A percentile compares a stretch with the other conserved stretches of the same genome.
Conservation (phyloP, 2,888 invertebrate species). For the Xestia sexstrigata region DNA sequence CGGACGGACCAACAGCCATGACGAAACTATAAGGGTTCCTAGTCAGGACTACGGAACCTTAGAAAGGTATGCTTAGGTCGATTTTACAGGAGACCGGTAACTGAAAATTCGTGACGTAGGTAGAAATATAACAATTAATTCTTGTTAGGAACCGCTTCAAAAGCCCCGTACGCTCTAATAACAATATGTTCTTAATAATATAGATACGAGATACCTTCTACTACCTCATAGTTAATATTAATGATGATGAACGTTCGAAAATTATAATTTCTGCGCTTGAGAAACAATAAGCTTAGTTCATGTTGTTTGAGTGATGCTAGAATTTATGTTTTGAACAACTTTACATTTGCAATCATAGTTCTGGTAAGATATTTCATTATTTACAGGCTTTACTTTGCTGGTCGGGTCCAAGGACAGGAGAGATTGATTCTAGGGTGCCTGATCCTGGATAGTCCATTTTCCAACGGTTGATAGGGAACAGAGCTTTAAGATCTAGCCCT, state of each 20-base stretch:
- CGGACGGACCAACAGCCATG: too few species aligned
- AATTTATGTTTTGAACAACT: background rate
- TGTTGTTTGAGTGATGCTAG: slow-evolving; percentile 2
- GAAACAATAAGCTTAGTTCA: background rate
- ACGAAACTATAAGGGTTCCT: too few species aligned
- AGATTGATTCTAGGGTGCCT: background rate
- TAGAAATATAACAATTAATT: slow-evolving; percentile 10
- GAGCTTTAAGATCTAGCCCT: background rate
- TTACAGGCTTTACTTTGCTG: background rate
- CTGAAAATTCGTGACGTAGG: background rate
- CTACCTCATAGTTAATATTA: slow-evolving; percentile 1
- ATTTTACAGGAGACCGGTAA: background rate
- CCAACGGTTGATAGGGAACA: background rate
- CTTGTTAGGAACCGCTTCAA: background rate
- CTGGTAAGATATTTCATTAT: background rate
- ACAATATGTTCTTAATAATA: slow-evolving; percentile 7
- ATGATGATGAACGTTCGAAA: slow-evolving; percentile 8
- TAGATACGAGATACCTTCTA: background rate
- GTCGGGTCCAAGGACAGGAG: background rate
- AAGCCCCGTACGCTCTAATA: background rate
- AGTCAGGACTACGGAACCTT: too few species aligned
- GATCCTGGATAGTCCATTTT: background rate
- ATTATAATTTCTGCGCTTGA: background rate
- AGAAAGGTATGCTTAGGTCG: background rate
- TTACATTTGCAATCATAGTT: background rate